Conservation (phyloP, 2,888 invertebrate species). For the Leptinotarsa tumamoca region DNA sequence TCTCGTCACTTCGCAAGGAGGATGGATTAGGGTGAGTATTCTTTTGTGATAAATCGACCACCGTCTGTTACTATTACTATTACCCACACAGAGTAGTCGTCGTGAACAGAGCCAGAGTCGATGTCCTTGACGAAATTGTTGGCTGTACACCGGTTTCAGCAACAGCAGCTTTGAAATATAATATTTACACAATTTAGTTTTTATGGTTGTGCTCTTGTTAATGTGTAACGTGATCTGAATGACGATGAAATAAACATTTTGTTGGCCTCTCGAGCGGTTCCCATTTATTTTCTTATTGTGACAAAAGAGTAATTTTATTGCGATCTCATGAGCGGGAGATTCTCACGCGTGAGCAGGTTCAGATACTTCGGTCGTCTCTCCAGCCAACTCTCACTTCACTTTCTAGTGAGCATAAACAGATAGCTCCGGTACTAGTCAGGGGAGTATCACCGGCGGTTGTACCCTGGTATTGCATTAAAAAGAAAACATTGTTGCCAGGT, state of each 20-base stretch:
- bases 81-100: not conserved
- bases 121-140: constrained; percentile 42
- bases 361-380: too few species aligned
- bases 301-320: not conserved
- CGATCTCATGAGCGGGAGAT: not conserved
- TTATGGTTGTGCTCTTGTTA: not conserved
- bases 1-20: constrained; percentile 91
- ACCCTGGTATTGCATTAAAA: too few species aligned
- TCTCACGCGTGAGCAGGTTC: constrained; percentile 9
- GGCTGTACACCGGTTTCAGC: constrained; percentile 27
- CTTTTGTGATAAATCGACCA: not conserved
- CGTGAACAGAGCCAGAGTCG: constrained; percentile 26
- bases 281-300: not conserved
- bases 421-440: too few species aligned
- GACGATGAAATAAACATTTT: not conserved
- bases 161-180: constrained; percentile 2
- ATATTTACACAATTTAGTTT: constrained; percentile 17
- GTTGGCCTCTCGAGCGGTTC: not conserved
- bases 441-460: too few species aligned
- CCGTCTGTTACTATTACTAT: not conserved
- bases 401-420: not conserved
- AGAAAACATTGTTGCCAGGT: too few species aligned
- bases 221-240: constrained; percentile 13
- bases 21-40: constrained; percentile 88
- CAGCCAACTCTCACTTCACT: constrained; percentile 3